These are phyloP conservation scores for Equus przewalskii DNA, from an alignment of 2,113 vertebrate genomes.

Conservation along the genomic window DNA sequence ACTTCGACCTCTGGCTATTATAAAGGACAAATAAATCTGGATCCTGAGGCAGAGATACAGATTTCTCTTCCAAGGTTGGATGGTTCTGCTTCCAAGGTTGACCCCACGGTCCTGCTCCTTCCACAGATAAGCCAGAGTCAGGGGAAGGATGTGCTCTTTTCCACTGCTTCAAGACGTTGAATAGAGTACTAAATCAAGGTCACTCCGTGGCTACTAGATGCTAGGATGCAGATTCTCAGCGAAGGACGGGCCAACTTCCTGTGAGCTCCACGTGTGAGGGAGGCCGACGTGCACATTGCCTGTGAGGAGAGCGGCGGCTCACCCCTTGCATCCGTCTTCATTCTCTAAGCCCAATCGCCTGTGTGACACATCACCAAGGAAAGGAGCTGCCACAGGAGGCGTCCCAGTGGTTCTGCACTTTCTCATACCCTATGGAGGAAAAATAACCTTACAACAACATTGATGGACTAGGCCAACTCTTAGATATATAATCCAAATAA, in stretches of 20 bases:
- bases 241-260: background rate
- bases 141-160: accelerated
- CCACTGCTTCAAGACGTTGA: background rate
- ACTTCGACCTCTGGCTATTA: background rate
- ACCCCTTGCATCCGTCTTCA: accelerated
- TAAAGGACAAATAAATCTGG: background rate
- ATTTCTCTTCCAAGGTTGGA: background rate
- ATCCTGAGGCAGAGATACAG: background rate
- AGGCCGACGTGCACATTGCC: accelerated
- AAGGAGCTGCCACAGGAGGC: accelerated
- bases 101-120: accelerated
- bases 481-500: background rate
- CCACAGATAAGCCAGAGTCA: background rate
- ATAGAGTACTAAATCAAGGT: background rate
- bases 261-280: accelerated
- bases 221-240: background rate
- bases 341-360: accelerated
- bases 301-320: too few relatives aligned
- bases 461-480: too few relatives aligned
- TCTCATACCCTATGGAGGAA: too few relatives aligned
- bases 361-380: accelerated
- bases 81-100: background rate
- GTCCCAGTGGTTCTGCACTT: background rate
- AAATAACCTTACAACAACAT: background rate
- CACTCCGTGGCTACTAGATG: background rate